Evolutionary conservation across 2,888 invertebrate species (phyloP), one percentile per base, ranked within the genome.

Genomic region (Hofmannophila pseudospretella): DNA sequence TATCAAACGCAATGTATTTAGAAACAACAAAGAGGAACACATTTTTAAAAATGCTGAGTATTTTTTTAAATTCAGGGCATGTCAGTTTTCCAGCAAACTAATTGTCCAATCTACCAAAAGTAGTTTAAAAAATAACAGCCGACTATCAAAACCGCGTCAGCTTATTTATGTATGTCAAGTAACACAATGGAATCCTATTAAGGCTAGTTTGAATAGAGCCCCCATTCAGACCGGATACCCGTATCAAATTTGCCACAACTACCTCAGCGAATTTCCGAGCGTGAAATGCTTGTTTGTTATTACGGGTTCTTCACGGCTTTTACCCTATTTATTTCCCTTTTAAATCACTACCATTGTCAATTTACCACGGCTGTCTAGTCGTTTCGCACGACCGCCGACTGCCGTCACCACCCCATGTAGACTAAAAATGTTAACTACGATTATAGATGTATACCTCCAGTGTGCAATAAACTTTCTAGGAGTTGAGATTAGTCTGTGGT

Each of bases 211-310:
- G 41, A 44, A 44, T 60, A 51, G 54, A 48, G 44, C 58, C 47
- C 49, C 51, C 46, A 60, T 54, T 49, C 40, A 49, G 46, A 52
- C 47, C 55, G 51, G 55, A 69, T 46, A 53, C 61, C 73, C 70
- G 54, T 62, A 67, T 61, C 70, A 65, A 78, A 79, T 78, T 63
- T 53, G 60, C 67, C 65, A 69, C 68, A 72, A 74, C 67, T 23
- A 54, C 56, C 63, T 60, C 49, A 57, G 60, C 68, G 51, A 66
- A 73, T 72, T 62, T 53, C 50, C 47, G 42, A 71, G 61, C 85
- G 67, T 85, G 74, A 80, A 85, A 86, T 84, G 62, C 59, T 58
- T 86, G 82, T 86, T 86, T 86, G 80, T 74, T 74, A 75, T 77
- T 69, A 23, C 22, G 65, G 58, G 65, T 61, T 69, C 72, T 78